Evolutionary conservation across 2,113 vertebrate genomes (phyloP).

Genomic region (Muscicapa adusta): DNA sequence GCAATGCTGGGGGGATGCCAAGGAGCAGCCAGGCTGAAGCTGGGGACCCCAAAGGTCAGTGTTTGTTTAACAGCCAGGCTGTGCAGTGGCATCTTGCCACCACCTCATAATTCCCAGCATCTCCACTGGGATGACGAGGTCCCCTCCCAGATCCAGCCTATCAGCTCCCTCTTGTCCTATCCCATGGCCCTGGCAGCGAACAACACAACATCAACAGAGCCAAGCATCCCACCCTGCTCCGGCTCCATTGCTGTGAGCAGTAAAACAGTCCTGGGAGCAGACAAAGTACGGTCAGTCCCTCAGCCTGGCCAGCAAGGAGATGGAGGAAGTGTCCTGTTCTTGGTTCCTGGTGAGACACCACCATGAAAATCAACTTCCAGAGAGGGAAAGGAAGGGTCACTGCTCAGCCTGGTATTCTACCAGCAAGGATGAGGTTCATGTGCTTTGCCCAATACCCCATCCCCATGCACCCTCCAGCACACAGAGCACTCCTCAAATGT

Average conservation of each 20-base stretch:
- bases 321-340: neutral
- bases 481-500: neutral
- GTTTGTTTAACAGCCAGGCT: neutral
- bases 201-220: neutral
- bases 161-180: neutral
- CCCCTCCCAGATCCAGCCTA: neutral
- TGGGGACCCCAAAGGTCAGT: rapidly evolving
- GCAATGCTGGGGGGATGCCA: neutral
- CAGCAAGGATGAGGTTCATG: neutral
- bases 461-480: neutral
- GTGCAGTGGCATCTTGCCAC: neutral
- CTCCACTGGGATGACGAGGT: neutral
- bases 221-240: neutral
- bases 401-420: neutral
- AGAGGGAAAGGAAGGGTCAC: neutral
- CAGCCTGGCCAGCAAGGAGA: neutral
- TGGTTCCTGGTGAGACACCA: neutral
- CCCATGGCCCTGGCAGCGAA: rapidly evolving
- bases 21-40: neutral
- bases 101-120: neutral
- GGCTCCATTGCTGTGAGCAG: neutral
- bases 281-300: neutral
- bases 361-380: neutral
- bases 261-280: neutral
- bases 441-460: neutral